Percentiles rank a stretch among this genome's conserved stretches.
Conservation (phyloP, 2,113 vertebrate species). For the Bucco capensis region DNA sequence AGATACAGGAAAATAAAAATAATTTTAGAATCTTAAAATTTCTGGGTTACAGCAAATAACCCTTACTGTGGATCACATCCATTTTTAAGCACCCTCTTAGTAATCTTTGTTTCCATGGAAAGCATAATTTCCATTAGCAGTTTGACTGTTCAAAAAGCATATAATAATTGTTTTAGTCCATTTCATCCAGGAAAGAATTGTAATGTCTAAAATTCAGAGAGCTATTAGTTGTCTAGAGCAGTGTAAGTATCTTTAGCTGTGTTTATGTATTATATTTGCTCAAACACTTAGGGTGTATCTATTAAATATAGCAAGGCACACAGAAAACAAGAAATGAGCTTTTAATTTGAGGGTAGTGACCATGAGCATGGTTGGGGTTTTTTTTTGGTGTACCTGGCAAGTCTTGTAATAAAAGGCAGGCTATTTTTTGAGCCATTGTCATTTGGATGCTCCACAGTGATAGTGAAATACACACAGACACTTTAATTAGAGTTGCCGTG, state of each 20-base stretch:
- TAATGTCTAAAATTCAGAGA: conserved; percentile 1
- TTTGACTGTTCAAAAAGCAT: conserved; percentile 20
- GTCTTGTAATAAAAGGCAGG: neutral
- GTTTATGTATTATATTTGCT: conserved; percentile 1
- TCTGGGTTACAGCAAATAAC: neutral
- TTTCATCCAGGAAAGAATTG: conserved; percentile 21
- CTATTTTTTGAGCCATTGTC: conserved; percentile 14
- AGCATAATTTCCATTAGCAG: conserved; percentile 14
- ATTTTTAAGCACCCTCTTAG: conserved; percentile 14
- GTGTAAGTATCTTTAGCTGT: neutral
- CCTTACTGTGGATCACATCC: neutral
- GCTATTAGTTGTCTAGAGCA: neutral
- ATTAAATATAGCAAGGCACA: neutral
- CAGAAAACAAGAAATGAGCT: neutral
- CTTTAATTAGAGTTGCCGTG: neutral
- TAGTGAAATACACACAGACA: neutral
- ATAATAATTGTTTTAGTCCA: conserved; percentile 17
- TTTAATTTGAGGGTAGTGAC: neutral
- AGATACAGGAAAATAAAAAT: neutral
- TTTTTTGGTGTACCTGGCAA: neutral
- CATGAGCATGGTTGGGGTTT: neutral
- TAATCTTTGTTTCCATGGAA: conserved; percentile 57
- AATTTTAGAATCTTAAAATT: neutral
- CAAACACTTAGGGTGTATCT: neutral
- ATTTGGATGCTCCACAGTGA: neutral